These are phyloP conservation scores for Amblyraja radiata DNA, from an alignment of 2,797 vertebrate genomes.

Conservation along the genomic window DNA sequence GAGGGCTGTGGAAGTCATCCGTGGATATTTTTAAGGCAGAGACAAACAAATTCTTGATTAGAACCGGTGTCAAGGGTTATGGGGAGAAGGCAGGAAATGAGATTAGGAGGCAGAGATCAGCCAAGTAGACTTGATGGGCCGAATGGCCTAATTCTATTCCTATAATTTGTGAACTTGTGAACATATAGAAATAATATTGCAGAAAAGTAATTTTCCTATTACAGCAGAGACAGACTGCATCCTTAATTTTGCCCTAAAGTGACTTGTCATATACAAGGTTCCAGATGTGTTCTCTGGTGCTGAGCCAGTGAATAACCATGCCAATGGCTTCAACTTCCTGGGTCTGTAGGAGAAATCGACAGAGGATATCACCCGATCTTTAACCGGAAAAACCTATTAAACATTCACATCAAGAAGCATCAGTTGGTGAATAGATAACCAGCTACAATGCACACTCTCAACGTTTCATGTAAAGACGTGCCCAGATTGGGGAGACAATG, in stretches of 20 bases:
- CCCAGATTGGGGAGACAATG: too few relatives aligned
- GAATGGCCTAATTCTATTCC: too few relatives aligned
- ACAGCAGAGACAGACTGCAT: not conserved
- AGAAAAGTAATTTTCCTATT: not conserved
- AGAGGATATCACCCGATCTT: not conserved
- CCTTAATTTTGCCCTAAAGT: not conserved
- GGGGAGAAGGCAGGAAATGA: too few relatives aligned
- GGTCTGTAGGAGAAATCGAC: not conserved
- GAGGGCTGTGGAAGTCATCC: too few relatives aligned
- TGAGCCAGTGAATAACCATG: not conserved
- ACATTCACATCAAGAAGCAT: not conserved
- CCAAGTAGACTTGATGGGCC: too few relatives aligned
- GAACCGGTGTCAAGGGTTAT: too few relatives aligned
- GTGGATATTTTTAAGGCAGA: too few relatives aligned
- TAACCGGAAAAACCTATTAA: not conserved
- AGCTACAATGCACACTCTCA: not conserved
- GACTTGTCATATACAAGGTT: not conserved
- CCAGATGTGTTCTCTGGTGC: not conserved
- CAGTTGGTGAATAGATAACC: not conserved
- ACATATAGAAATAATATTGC: not conserved
- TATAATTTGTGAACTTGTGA: too few relatives aligned
- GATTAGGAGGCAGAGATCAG: too few relatives aligned
- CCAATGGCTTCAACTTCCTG: not conserved
- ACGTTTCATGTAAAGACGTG: not conserved
- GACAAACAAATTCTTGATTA: too few relatives aligned